Percentiles rank a stretch among this genome's conserved stretches.
These are phyloP conservation scores for Polyommatus iphigenia DNA, from an alignment of 2,888 invertebrate species.

Conservation along the genomic window DNA sequence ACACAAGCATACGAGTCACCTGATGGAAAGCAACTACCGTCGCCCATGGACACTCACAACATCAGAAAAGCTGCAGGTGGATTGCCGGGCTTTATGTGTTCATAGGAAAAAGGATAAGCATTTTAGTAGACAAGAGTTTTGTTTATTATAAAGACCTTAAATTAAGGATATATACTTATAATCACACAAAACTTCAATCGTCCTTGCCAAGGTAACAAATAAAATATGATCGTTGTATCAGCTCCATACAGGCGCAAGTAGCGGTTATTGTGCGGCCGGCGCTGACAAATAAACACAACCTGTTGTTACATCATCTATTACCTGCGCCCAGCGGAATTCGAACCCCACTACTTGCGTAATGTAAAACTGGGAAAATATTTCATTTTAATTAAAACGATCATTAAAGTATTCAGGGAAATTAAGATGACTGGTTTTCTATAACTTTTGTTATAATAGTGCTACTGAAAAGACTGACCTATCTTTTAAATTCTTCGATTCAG, in stretches of 20 bases:
- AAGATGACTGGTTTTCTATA: neutral
- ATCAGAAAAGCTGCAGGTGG: too few relatives aligned
- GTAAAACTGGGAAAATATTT: conserved; percentile 29
- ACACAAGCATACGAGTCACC: too few relatives aligned
- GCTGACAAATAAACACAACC: conserved; percentile 72
- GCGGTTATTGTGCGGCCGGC: conserved; percentile 65
- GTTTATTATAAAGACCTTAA: neutral
- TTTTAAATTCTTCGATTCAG: too few relatives aligned
- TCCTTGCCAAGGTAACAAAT: neutral
- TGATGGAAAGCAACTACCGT: too few relatives aligned
- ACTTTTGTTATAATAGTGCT: too few relatives aligned
- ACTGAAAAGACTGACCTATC: too few relatives aligned
- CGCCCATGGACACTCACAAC: too few relatives aligned
- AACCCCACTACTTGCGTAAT: conserved; percentile 36
- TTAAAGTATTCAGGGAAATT: neutral
- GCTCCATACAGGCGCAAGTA: conserved; percentile 56
- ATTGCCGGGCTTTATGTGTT: too few relatives aligned
- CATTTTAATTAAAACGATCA: neutral
- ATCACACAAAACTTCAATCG: neutral
- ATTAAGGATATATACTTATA: neutral
- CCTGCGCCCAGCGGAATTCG: conserved; percentile 31
- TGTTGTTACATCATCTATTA: conserved; percentile 64
- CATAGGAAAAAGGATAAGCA: too few relatives aligned
- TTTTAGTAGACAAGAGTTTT: too few relatives aligned
- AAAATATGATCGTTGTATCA: conserved; percentile 42